These are phyloP conservation scores for Semotilus atromaculatus DNA, from an alignment of 2,797 vertebrate species.

Conservation along the genomic window DNA sequence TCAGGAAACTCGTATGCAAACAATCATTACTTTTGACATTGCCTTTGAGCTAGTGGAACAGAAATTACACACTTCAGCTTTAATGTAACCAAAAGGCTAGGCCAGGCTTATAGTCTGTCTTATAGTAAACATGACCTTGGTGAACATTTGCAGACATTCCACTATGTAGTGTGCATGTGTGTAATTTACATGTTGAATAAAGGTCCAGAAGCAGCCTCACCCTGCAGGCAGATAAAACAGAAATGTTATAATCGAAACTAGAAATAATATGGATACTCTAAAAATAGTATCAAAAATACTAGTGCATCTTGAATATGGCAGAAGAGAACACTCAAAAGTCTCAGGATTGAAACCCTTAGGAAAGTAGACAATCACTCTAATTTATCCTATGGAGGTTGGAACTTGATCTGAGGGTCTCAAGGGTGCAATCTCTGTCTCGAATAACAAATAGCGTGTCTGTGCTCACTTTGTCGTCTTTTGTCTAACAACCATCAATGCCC, in stretches of 20 bases:
- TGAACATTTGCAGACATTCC: conserved; percentile 18
- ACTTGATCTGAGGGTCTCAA: conserved; percentile 38
- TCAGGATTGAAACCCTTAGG: background rate
- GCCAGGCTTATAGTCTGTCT: background rate
- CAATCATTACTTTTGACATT: conserved; percentile 16
- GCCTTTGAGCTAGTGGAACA: background rate
- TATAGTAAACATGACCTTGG: conserved; percentile 7
- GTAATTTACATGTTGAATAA: conserved; percentile 20
- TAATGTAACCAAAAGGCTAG: conserved; percentile 10
- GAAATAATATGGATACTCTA: conserved; percentile 38
- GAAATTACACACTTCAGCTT: conserved; percentile 14
- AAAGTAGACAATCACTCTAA: conserved; percentile 19
- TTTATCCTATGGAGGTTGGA: conserved; percentile 51
- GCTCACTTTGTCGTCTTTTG: conserved; percentile 58
- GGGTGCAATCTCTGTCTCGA: conserved; percentile 54
- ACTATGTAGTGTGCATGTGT: background rate
- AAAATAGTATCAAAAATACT: conserved; percentile 46
- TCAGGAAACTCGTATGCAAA: background rate
- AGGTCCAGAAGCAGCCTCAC: conserved; percentile 36
- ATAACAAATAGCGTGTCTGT: conserved; percentile 60
- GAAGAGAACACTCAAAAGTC: conserved; percentile 27
- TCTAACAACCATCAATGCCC: conserved; percentile 39
- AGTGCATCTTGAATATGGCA: conserved; percentile 8
- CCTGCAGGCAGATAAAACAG: conserved; percentile 41
- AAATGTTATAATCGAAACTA: background rate